These are phyloP conservation scores for Pelodiscus sinensis DNA, from an alignment of 2,113 vertebrate species.

Conservation along the genomic window DNA sequence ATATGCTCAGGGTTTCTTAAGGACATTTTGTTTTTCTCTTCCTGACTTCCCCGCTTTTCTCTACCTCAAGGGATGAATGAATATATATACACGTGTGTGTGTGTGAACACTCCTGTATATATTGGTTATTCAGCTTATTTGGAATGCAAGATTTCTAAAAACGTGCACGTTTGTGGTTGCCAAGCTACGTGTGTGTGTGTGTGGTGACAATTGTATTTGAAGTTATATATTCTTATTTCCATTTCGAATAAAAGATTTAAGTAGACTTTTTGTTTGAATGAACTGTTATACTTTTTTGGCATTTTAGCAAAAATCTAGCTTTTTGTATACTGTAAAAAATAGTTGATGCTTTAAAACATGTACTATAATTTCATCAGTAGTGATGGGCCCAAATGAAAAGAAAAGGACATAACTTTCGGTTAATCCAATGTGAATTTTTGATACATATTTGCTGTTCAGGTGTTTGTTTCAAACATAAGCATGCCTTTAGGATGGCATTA, in stretches of 20 bases:
- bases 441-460: neutral
- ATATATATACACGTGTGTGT: neutral
- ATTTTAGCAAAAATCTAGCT: conserved; percentile 49
- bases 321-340: conserved; percentile 34
- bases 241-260: conserved; percentile 51
- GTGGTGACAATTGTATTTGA: neutral
- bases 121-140: neutral
- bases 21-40: neutral
- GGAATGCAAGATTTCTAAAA: neutral
- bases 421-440: neutral
- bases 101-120: neutral
- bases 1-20: conserved; percentile 22
- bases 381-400: conserved; percentile 65
- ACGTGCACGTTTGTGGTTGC: neutral
- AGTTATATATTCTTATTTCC: conserved; percentile 13
- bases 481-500: neutral
- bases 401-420: neutral
- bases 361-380: conserved; percentile 66
- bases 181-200: neutral
- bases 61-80: neutral
- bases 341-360: conserved; percentile 50
- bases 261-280: conserved; percentile 33
- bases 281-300: conserved; percentile 40
- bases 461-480: neutral
- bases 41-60: conserved; percentile 4